These are phyloP conservation scores for Lemur catta DNA, from an alignment of 2,797 vertebrate species.

Conservation along the genomic window DNA sequence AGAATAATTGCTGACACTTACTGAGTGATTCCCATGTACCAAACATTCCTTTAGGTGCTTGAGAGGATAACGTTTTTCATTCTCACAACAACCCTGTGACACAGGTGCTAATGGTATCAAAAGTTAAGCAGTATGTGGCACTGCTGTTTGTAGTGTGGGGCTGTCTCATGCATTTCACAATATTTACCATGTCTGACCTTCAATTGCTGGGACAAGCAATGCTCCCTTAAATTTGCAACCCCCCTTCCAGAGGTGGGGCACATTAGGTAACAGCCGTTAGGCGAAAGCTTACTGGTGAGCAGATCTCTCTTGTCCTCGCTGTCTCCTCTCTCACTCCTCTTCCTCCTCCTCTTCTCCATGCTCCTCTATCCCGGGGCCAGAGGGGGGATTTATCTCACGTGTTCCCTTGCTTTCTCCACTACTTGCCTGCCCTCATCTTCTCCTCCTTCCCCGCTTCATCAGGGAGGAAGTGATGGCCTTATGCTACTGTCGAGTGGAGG, in stretches of 20 bases:
- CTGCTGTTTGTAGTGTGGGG: not conserved
- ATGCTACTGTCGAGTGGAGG: not conserved
- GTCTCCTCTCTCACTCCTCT: not conserved
- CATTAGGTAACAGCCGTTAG: too few species aligned
- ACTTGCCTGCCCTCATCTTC: not conserved
- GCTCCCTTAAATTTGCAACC: not conserved
- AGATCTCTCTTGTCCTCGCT: not conserved
- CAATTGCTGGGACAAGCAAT: not conserved
- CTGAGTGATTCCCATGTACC: not conserved
- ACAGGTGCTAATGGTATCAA: too few species aligned
- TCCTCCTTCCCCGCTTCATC: not conserved
- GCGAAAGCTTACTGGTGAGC: not conserved
- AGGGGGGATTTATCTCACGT: not conserved
- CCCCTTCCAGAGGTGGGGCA: not conserved
- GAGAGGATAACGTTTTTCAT: not conserved
- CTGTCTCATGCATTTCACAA: not conserved
- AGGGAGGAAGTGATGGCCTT: not conserved
- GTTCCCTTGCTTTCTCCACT: not conserved
- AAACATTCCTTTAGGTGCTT: not conserved
- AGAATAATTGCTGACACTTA: not conserved
- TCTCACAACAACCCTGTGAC: not conserved
- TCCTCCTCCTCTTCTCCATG: not conserved
- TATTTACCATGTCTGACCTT: not conserved
- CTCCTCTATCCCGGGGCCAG: not conserved
- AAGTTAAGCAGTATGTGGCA: not conserved